These are phyloP conservation scores for Standfussiana lucernea DNA, from an alignment of 2,888 invertebrate species.

Conservation along the genomic window DNA sequence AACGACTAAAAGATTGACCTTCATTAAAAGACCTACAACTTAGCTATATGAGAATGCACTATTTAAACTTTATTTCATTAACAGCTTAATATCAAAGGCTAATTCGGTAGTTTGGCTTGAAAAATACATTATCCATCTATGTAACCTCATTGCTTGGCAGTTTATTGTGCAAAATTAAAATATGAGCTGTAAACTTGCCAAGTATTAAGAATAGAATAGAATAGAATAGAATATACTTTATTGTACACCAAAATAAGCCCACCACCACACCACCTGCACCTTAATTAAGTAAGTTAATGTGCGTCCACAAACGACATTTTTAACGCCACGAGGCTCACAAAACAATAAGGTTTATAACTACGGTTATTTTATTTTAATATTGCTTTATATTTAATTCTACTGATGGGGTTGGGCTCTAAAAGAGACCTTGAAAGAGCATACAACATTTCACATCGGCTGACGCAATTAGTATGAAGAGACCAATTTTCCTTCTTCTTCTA, in stretches of 20 bases:
- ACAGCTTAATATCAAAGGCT: constrained; percentile 33
- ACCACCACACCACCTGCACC: too few relatives aligned
- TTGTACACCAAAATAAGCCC: too few relatives aligned
- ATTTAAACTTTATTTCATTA: constrained; percentile 33
- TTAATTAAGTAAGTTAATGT: constrained; percentile 52
- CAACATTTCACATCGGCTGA: background rate
- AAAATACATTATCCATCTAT: constrained; percentile 40
- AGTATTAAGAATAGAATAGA: too few relatives aligned
- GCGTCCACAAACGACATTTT: constrained; percentile 36
- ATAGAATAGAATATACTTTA: too few relatives aligned
- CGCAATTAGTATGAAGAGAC: background rate
- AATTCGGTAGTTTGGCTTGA: constrained; percentile 44
- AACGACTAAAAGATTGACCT: background rate
- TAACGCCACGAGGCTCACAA: constrained; percentile 31
- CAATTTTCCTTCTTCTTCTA: background rate
- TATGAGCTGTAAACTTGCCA: constrained; percentile 46
- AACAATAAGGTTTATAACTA: background rate
- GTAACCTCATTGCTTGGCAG: constrained; percentile 45
- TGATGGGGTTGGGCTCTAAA: background rate
- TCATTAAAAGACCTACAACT: background rate
- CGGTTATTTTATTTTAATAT: background rate
- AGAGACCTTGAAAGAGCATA: background rate
- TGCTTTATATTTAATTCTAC: background rate
- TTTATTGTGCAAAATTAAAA: constrained; percentile 52
- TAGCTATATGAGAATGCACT: background rate